A percentile compares a stretch with the other conserved stretches of the same genome.
phyloP scores from a whole-genome alignment of 2,888 invertebrate species.

The Nesidiocoris tenuis region DNA sequence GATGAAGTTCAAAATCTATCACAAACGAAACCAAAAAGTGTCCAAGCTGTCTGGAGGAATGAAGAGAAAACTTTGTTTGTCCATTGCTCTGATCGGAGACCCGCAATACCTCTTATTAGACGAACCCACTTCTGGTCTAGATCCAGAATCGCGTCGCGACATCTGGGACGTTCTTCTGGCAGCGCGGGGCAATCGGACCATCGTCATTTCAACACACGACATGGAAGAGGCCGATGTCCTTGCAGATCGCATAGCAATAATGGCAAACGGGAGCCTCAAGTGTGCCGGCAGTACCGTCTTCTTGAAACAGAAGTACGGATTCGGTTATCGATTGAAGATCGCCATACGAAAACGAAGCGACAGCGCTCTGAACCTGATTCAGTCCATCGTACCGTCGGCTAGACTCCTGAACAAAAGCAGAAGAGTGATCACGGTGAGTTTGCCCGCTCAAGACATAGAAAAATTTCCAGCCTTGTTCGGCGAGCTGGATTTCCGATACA shows the following conservation, averaged over 20 bases:
- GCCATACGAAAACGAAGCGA: background rate
- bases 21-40: conserved; percentile 64
- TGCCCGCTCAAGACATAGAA: conserved; percentile 12
- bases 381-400: conserved; percentile 56
- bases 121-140: conserved; percentile 87
- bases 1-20: conserved; percentile 62
- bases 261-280: conserved; percentile 70
- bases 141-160: conserved; percentile 81
- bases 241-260: conserved; percentile 85
- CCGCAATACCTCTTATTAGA: conserved; percentile 70
- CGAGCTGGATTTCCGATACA: conserved; percentile 62
- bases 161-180: conserved; percentile 82
- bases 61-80: conserved; percentile 83
- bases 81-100: conserved; percentile 79
- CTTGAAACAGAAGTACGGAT: conserved; percentile 68
- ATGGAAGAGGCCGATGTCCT: conserved; percentile 95
- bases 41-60: conserved; percentile 82
- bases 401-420: conserved; percentile 51
- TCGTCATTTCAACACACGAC: conserved; percentile 87
- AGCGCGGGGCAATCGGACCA: conserved; percentile 63
- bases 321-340: conserved; percentile 44
- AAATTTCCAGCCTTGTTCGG: conserved; percentile 65
- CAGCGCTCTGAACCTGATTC: conserved; percentile 47
- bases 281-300: conserved; percentile 81
- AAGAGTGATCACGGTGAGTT: background rate